A percentile compares a stretch with the other conserved stretches of the same genome.
These are phyloP conservation scores for Lasioglossum baleicum DNA, from an alignment of 1,140 invertebrate genomes.

Conservation along the genomic window DNA sequence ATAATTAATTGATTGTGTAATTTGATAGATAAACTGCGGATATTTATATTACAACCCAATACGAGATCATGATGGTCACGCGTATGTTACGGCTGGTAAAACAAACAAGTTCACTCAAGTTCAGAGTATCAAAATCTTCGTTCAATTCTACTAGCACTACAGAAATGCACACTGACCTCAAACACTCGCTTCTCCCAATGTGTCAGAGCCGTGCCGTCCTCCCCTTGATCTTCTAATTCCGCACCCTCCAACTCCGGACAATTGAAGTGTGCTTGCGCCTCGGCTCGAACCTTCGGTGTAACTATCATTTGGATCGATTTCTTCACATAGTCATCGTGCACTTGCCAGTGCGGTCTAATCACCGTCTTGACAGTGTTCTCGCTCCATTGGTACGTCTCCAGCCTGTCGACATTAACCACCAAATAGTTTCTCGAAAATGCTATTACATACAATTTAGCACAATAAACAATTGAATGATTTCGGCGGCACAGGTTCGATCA, in stretches of 20 bases:
- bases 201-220: conserved; percentile 96
- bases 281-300: conserved; percentile 92
- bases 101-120: too few relatives aligned
- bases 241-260: conserved; percentile 95
- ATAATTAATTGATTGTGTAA: too few relatives aligned
- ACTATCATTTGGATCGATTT: conserved; percentile 94
- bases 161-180: conserved; percentile 84
- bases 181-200: conserved; percentile 99
- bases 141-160: too few relatives aligned
- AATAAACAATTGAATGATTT: too few relatives aligned
- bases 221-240: conserved; percentile 98
- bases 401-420: conserved; percentile 75
- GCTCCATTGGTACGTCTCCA: conserved; percentile 97
- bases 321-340: conserved; percentile 87
- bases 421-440: too few relatives aligned
- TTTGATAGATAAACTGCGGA: too few relatives aligned
- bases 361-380: conserved; percentile 92
- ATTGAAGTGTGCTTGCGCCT: conserved; percentile 94
- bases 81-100: too few relatives aligned
- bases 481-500: too few relatives aligned
- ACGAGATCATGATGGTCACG: too few relatives aligned
- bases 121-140: too few relatives aligned
- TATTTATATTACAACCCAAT: too few relatives aligned
- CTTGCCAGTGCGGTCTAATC: conserved; percentile 90
- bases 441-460: too few relatives aligned